Base-by-base conservation (phyloP, 2,888 invertebrate genomes). In the Macrosiphum euphorbiae region DNA sequence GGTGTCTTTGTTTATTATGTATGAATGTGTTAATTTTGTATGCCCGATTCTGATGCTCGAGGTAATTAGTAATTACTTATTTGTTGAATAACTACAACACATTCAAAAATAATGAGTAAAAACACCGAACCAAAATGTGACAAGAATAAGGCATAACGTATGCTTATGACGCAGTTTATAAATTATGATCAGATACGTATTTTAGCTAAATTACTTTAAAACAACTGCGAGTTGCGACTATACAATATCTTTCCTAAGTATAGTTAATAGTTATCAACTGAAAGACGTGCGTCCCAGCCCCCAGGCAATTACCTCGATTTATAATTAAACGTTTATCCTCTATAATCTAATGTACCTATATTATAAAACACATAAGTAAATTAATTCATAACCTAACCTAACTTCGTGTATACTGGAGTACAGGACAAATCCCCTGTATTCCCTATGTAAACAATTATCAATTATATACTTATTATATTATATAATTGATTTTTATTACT, bases 11-110 rank as follows among this genome's bases (percentile, higher is more conserved):
- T 67, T n/a, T 67, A n/a, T n/a, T 67, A 67, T 67, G n/a, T n/a
- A 67, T 67, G 67, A 67, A n/a, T 67, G n/a, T 67, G n/a, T n/a
- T n/a, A n/a, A 67, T 67, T 67, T 67, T 67, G 67, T 67, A n/a
- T n/a, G 2, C 5, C n/a, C n/a, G 67, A n/a, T 67, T n/a, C 1
- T 67, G 5, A 67, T 67, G n/a, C 5, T 67, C n/a, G 0, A n/a
- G 4, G 13, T 67, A 67, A 67, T 67, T 67, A n/a, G n/a, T 67
- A 67, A 67, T 67, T 67, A 67, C 67, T n/a, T 67, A 67, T 67
- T 67, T 16, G n/a, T n/a, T 67, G n/a, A n/a, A 16, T n/a, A 67
- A n/a, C n/a, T 67, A n/a, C 13, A n/a, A n/a, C 16, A 67, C 16
- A 67, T n/a, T 67, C 67, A 67, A 16, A 67, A n/a, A 16, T 67